phyloP scores from a whole-genome alignment of 2,113 vertebrate species.

The Nothobranchius kuhntae region DNA sequence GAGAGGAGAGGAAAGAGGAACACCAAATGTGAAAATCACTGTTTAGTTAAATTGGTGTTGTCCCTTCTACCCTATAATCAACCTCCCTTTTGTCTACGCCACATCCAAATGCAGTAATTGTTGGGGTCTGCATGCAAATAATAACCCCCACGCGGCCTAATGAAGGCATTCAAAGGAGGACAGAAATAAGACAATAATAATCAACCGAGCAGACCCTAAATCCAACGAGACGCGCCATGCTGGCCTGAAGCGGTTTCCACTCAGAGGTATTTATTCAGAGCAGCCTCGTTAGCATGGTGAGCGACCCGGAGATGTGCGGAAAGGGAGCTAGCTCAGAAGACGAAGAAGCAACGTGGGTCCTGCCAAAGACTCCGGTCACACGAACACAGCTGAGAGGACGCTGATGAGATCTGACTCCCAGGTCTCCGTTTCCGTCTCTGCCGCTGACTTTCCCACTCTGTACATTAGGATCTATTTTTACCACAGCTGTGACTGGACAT shows the following conservation, averaged over 20 bases:
- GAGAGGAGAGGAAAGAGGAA: background rate
- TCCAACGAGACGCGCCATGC: conserved; percentile 26
- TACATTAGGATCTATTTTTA: conserved; percentile 78
- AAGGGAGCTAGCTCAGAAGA: conserved; percentile 14
- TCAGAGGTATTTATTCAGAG: conserved; percentile 32
- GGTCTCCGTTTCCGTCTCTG: conserved; percentile 75
- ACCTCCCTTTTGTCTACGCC: conserved; percentile 34
- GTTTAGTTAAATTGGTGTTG: conserved; percentile 29
- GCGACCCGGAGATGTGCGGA: conserved; percentile 35
- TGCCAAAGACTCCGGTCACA: conserved; percentile 54
- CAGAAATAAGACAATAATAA: conserved; percentile 62
- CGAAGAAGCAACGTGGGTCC: conserved; percentile 39
- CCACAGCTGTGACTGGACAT: conserved; percentile 70
- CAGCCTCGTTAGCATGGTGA: conserved; percentile 20
- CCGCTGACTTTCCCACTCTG: conserved; percentile 79
- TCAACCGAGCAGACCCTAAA: conserved; percentile 42
- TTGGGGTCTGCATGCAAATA: conserved; percentile 28
- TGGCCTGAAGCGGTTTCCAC: conserved; percentile 27
- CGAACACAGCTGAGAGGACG: conserved; percentile 59
- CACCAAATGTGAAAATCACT: conserved; percentile 31
- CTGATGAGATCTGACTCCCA: conserved; percentile 72
- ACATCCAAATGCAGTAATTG: conserved; percentile 59
- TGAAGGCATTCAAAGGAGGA: conserved; percentile 52
- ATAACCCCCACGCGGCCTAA: conserved; percentile 57
- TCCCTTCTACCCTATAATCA: conserved; percentile 37